Percentiles rank a stretch among this genome's conserved stretches.
phyloP scores from a whole-genome alignment of 2,113 vertebrate species.

The Eretmochelys imbricata region DNA sequence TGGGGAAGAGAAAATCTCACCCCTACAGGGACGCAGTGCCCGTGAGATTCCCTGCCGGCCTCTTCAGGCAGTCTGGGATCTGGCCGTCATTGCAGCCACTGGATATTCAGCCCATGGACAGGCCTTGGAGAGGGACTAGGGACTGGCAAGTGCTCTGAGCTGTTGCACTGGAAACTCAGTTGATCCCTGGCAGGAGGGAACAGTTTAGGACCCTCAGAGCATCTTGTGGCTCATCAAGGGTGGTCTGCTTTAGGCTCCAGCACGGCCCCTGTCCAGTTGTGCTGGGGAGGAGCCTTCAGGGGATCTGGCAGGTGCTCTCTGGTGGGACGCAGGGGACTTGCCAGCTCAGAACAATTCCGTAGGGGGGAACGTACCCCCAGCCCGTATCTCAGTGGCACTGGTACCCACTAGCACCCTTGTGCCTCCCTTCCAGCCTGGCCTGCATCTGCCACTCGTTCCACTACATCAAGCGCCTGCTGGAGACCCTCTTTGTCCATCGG shows the following conservation, averaged over 20 bases:
- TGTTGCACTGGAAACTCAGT: not conserved
- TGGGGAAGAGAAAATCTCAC: not conserved
- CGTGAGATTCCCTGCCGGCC: not conserved
- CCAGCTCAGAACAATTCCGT: not conserved
- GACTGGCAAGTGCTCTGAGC: not conserved
- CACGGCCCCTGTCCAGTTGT: not conserved
- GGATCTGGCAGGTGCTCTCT: not conserved
- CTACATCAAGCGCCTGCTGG: conserved; percentile 91
- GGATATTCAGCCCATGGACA: not conserved
- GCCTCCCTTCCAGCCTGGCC: conserved; percentile 81
- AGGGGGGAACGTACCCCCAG: not conserved
- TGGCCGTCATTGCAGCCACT: not conserved
- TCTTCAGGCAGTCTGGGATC: not conserved
- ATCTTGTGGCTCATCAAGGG: not conserved
- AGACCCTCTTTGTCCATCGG: conserved; percentile 93
- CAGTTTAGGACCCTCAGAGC: not conserved
- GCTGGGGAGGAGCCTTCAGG: not conserved
- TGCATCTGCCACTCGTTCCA: conserved; percentile 95
- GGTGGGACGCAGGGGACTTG: not conserved
- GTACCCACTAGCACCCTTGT: not conserved
- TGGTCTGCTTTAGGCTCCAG: not conserved
- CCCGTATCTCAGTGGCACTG: no score
- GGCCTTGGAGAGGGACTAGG: not conserved
- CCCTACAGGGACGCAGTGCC: not conserved
- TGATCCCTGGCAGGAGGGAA: not conserved